These are phyloP conservation scores for Lasioglossum malachurum DNA, from an alignment of 2,888 invertebrate species.

Conservation along the genomic window DNA sequence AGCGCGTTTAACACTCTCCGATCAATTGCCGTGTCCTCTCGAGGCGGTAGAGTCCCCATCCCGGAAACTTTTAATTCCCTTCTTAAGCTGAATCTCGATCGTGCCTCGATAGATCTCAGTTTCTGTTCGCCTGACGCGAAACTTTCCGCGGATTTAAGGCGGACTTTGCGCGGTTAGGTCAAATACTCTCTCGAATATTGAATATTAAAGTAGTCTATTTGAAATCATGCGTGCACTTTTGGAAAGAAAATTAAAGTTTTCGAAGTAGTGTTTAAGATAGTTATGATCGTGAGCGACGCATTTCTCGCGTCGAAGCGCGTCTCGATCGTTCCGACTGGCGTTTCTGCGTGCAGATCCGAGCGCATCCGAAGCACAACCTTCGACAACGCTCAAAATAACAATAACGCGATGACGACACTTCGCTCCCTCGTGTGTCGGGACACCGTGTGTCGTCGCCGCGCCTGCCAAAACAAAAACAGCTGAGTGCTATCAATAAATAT, in stretches of 20 bases:
- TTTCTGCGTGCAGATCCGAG: slow-evolving; percentile 13
- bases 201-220: no score
- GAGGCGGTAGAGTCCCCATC: not conserved
- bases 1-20: slow-evolving; percentile 13
- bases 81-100: not conserved
- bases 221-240: no score
- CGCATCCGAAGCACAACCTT: slow-evolving; percentile 69
- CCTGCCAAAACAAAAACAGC: slow-evolving; percentile 80
- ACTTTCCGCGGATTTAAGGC: not conserved
- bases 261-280: no score
- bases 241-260: no score
- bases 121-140: not conserved
- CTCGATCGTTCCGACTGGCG: not conserved
- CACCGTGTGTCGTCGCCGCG: slow-evolving; percentile 56
- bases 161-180: not conserved
- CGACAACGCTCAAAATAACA: slow-evolving; percentile 81
- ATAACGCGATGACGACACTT: slow-evolving; percentile 76
- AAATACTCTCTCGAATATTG: no score
- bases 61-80: slow-evolving; percentile 1
- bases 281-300: not conserved
- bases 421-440: slow-evolving; percentile 37
- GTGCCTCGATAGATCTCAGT: not conserved
- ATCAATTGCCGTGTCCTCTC: not conserved
- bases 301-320: not conserved
- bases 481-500: slow-evolving; percentile 82